Percentiles rank a stretch among this genome's conserved stretches.
Evolutionary conservation across 2,113 vertebrate species (phyloP).

Genomic region (Lophochroa leadbeateri): DNA sequence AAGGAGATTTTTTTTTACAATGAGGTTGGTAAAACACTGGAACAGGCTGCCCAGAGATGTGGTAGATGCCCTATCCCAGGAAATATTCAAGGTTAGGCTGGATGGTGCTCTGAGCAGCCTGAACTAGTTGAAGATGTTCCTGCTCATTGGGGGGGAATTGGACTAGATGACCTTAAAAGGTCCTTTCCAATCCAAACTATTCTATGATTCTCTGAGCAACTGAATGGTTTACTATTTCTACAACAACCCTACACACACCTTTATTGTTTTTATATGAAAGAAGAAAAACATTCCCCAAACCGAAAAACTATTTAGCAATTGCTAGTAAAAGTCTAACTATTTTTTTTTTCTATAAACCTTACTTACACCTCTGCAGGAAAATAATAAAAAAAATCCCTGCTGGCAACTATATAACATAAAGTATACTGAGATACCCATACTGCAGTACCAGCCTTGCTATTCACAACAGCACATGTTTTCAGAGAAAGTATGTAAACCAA

Average conservation of each 20-base stretch:
- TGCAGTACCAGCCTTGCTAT: neutral
- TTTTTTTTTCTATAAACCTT: neutral
- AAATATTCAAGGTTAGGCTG: neutral
- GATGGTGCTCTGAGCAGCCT: neutral
- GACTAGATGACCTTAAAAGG: neutral
- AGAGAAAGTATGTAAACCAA: neutral
- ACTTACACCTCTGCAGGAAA: neutral
- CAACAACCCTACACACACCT: neutral
- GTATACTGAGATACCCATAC: neutral
- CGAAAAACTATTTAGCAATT: neutral
- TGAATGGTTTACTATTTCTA: neutral
- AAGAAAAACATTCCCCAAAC: neutral
- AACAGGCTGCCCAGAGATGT: too few relatives aligned
- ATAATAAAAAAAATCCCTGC: neutral
- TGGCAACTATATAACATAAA: neutral
- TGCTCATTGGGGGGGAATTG: neutral
- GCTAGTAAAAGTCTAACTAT: neutral
- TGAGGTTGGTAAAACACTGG: too few relatives aligned
- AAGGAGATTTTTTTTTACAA: neutral
- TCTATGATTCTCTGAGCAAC: neutral
- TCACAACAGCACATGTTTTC: neutral
- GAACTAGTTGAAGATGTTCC: neutral
- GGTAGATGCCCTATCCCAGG: neutral
- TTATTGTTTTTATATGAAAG: neutral
- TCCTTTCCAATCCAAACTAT: neutral